A percentile compares a stretch with the other conserved stretches of the same genome.
These are phyloP conservation scores for Parazoanthus swiftii DNA, from an alignment of 92 coral and sea anemone species.

Conservation along the genomic window DNA sequence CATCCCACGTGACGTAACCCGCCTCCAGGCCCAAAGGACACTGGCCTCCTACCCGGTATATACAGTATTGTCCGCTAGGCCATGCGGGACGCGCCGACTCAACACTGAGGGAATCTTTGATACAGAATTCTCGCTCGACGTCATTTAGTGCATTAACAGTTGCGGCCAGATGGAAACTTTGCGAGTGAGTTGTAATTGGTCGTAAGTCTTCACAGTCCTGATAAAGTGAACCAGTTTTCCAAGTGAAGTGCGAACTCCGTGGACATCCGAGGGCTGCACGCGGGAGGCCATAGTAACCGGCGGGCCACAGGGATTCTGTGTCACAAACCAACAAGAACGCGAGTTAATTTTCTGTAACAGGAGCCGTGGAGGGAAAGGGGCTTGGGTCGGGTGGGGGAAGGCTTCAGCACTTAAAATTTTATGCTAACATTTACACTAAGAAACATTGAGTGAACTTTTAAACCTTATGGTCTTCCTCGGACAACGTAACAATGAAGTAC, in stretches of 20 bases:
- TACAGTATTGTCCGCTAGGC: slow-evolving; percentile 47
- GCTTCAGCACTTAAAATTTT: too few relatives aligned
- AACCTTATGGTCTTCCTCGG: too few relatives aligned
- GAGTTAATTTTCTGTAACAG: background rate
- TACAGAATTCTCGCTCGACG: slow-evolving; percentile 69
- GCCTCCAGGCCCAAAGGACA: slow-evolving; percentile 28
- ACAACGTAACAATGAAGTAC: too few relatives aligned
- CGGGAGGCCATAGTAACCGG: slow-evolving; percentile 71
- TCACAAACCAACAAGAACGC: too few relatives aligned
- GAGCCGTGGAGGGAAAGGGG: background rate
- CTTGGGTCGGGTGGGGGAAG: too few relatives aligned
- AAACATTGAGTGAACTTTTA: too few relatives aligned
- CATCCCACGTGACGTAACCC: slow-evolving; percentile 43
- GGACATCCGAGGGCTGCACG: slow-evolving; percentile 69
- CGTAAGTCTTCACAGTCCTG: slow-evolving; percentile 64
- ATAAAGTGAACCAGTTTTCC: slow-evolving; percentile 68
- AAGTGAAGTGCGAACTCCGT: slow-evolving; percentile 17
- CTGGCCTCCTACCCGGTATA: slow-evolving; percentile 8
- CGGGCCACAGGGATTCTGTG: slow-evolving; percentile 62
- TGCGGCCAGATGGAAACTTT: slow-evolving; percentile 65
- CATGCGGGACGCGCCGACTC: slow-evolving; percentile 22
- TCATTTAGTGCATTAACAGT: slow-evolving; percentile 36
- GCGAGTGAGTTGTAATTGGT: slow-evolving; percentile 52
- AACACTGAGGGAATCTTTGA: slow-evolving; percentile 39
- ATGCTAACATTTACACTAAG: too few relatives aligned